Conservation (phyloP, 2,888 invertebrate species). For the Aelia acuminata region DNA sequence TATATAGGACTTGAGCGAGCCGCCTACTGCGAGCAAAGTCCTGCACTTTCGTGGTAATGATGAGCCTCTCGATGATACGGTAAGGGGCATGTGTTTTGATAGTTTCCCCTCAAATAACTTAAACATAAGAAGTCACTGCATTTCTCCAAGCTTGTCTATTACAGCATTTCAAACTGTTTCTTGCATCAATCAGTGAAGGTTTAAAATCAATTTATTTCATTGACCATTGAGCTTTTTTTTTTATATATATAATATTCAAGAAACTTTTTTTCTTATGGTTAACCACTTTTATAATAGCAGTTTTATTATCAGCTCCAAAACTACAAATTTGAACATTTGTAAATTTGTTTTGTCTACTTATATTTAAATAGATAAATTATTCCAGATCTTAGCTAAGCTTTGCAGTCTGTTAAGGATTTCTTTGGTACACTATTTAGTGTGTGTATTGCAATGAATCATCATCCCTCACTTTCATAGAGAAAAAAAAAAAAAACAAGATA, state of each 20-base stretch:
- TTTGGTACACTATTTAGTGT: too few species aligned
- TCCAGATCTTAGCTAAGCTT: neutral
- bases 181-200: neutral
- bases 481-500: too few species aligned
- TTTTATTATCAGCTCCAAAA: neutral
- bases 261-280: neutral
- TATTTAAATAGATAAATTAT: neutral
- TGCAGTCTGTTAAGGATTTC: neutral
- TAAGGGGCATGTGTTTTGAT: conserved; percentile 60
- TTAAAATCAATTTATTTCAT: neutral
- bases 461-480: too few species aligned
- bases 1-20: conserved; percentile 53
- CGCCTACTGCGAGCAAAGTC: conserved; percentile 64
- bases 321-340: neutral
- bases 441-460: too few species aligned
- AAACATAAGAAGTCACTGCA: conserved; percentile 5
- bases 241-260: too few species aligned
- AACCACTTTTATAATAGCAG: neutral
- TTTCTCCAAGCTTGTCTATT: conserved; percentile 27
- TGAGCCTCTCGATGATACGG: conserved; percentile 61
- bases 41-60: conserved; percentile 65
- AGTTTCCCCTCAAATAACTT: conserved; percentile 20
- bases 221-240: neutral
- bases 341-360: neutral
- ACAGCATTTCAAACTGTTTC: conserved; percentile 1